Conservation (phyloP, 2,113 vertebrate species). For the Aptenodytes forsteri region DNA sequence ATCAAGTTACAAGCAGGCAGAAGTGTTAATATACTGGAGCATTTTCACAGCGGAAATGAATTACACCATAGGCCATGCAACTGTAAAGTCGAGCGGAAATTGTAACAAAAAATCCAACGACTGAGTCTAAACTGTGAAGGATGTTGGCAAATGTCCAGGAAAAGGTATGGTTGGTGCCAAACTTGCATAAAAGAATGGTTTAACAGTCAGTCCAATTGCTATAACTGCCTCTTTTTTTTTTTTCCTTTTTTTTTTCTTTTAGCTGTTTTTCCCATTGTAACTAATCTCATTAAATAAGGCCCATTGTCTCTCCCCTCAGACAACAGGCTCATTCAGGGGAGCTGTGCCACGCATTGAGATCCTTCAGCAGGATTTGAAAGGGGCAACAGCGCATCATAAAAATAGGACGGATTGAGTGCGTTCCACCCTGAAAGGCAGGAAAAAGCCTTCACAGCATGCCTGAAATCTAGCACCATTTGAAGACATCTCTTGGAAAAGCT, state of each 20-base stretch:
- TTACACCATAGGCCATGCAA: conserved; percentile 53
- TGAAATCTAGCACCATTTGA: background rate
- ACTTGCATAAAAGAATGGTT: conserved; percentile 65
- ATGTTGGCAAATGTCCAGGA: conserved; percentile 71
- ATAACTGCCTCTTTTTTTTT: conserved; percentile 31
- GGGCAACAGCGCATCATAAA: conserved; percentile 22
- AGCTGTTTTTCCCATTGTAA: conserved; percentile 72
- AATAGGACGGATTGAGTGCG: conserved; percentile 32
- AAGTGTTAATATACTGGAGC: conserved; percentile 59
- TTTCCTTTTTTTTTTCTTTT: background rate
- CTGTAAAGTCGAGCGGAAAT: conserved; percentile 54
- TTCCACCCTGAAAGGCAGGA: conserved; percentile 46
- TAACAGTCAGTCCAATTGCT: conserved; percentile 64
- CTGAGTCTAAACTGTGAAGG: conserved; percentile 43
- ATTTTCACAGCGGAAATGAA: conserved; percentile 71
- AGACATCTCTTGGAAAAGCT: conserved; percentile 27
- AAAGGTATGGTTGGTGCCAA: conserved; percentile 74
- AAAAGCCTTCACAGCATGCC: background rate
- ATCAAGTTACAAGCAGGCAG: conserved; percentile 54
- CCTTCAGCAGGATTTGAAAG: conserved; percentile 56
- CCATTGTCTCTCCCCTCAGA: conserved; percentile 65
- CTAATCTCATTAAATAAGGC: conserved; percentile 75
- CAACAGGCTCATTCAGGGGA: conserved; percentile 73
- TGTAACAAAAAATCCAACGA: conserved; percentile 46
- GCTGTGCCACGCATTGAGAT: conserved; percentile 11